These are phyloP conservation scores for Gadus macrocephalus DNA, from an alignment of 2,113 vertebrate genomes.

Conservation along the genomic window DNA sequence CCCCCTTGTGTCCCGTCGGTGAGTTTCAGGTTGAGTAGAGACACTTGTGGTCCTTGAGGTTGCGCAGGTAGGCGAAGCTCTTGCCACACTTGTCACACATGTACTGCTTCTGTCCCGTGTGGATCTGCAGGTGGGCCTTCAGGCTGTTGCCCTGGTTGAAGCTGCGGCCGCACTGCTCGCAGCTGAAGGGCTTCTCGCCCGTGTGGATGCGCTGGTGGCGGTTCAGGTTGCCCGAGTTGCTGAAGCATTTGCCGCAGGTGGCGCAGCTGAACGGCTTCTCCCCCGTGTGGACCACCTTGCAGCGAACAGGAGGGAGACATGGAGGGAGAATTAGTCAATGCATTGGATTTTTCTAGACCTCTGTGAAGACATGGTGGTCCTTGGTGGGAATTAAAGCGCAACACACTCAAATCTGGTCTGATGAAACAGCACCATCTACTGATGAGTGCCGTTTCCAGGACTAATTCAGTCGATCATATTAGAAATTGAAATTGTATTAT, in stretches of 20 bases:
- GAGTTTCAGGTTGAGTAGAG: conserved; percentile 26
- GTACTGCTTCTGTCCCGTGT: conserved; percentile 70
- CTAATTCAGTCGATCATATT: too few relatives aligned
- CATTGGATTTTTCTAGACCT: neutral
- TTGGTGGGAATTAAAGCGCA: too few relatives aligned
- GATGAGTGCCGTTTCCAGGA: too few relatives aligned
- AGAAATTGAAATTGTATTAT: too few relatives aligned
- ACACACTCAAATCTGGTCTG: too few relatives aligned
- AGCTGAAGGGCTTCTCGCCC: conserved; percentile 71
- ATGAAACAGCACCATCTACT: too few relatives aligned
- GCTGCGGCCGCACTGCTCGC: conserved; percentile 60
- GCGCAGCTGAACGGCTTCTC: conserved; percentile 66
- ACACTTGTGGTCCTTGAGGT: conserved; percentile 70
- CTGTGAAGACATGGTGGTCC: neutral
- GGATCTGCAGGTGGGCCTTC: conserved; percentile 71
- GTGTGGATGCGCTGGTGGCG: conserved; percentile 77
- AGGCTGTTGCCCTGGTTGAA: conserved; percentile 75
- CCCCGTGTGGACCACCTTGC: conserved; percentile 65
- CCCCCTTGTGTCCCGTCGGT: too few relatives aligned
- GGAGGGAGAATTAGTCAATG: too few relatives aligned
- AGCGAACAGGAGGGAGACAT: too few relatives aligned
- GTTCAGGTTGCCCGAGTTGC: conserved; percentile 74
- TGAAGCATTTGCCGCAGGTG: conserved; percentile 77
- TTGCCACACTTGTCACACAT: conserved; percentile 77
- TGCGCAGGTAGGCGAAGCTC: conserved; percentile 69